Base-by-base conservation (phyloP, 2,113 vertebrate species). In the Chaetodon trifascialis region DNA sequence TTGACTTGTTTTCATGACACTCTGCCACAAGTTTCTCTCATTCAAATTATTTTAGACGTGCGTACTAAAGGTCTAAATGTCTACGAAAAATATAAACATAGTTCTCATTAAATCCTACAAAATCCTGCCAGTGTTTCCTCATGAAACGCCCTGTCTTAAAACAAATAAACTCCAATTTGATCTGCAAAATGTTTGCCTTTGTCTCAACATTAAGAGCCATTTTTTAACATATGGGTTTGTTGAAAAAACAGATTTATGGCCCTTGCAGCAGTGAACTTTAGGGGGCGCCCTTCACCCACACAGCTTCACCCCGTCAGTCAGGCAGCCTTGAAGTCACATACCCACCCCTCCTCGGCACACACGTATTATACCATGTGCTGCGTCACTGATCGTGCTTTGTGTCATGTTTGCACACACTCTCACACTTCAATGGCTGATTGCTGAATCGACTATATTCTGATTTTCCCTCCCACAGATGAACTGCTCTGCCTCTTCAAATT, bases 181-280 rank as follows among this genome's bases (percentile, higher is more conserved):
- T 59, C n/a, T 55, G 38, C 2, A 54, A 21, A 8, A n/a, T 7
- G 14, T 54, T 19, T 11, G 11, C n/a, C 19, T 2, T 23, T 1
- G 30, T 30, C 40, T 40, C 1, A 59, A 19, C 69, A 16, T 73
- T n/a, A 67, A 60, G n/a, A 54, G 52, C 5, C 63, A 38, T 54
- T 58, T 40, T 62, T 55, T 47, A 25, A 51, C 58, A 67, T 36
- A 4, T 67, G 55, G 16, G 3, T 65, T 42, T 67, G 56, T 73
- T 72, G 66, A 78, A 78, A 76, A 64, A 72, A 72, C 71, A 77
- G 47, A 88, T 90, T 86, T 90, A 93, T 78, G 77, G 76, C 55
- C 66, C 17, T 46, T 19, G 74, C 78, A 66, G 66, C 51, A 59
- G 73, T 63, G 75, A 77, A 64, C 83, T 80, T 80, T 58, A 92